phyloP scores from a whole-genome alignment of 2,797 vertebrate species.

The Erpetoichthys calabaricus region DNA sequence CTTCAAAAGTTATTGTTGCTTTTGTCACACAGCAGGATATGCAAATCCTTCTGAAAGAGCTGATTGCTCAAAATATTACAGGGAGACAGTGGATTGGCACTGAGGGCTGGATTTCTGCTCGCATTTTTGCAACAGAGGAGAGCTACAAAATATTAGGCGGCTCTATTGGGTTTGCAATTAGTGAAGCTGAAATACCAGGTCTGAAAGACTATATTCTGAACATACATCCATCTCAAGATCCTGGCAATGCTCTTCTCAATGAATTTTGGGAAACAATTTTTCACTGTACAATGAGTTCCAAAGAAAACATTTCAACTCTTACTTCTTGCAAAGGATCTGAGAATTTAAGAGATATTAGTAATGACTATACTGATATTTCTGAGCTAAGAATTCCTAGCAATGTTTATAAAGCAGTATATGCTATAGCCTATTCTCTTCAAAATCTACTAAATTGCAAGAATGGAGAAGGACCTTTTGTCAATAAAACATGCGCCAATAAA shows the following conservation, averaged over 20 bases:
- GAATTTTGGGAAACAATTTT: constrained; percentile 4
- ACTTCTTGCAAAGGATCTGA: constrained; percentile 2
- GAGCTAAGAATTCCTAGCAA: constrained; percentile 1
- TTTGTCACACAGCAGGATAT: background rate
- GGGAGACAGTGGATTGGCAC: constrained; percentile 3
- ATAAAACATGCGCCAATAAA: background rate
- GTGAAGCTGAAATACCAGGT: background rate
- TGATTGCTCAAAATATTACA: background rate
- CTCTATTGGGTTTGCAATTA: background rate
- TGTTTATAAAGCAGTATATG: constrained; percentile 8
- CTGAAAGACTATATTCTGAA: background rate
- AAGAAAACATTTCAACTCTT: background rate
- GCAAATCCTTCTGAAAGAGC: background rate
- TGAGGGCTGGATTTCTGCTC: constrained; percentile 5
- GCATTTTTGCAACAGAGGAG: background rate
- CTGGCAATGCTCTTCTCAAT: background rate
- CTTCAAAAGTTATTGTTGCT: constrained; percentile 1
- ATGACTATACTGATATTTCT: background rate
- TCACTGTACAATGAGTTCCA: background rate
- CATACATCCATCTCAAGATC: background rate
- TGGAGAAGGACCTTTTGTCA: constrained; percentile 2
- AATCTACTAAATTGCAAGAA: background rate
- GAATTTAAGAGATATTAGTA: background rate
- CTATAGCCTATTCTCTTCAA: constrained; percentile 3
- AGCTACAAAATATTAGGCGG: background rate